Evolutionary conservation across 2,113 vertebrate genomes (phyloP).

Genomic region (Ranitomeya variabilis): DNA sequence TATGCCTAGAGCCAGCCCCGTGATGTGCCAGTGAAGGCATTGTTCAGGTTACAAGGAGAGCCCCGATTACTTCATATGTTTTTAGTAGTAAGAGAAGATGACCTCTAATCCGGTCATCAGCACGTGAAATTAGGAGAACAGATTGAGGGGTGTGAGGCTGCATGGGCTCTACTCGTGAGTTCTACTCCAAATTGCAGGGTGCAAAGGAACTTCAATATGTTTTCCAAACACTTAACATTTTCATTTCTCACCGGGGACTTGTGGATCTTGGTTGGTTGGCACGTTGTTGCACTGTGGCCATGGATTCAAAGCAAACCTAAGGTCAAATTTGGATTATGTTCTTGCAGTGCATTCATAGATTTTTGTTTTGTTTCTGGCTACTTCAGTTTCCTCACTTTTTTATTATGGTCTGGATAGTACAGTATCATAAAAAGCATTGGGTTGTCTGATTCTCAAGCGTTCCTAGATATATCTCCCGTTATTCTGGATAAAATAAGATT

Average conservation of each 20-base stretch:
- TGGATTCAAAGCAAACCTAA: too few relatives aligned
- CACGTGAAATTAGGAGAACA: not conserved
- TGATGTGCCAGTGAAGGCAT: slow-evolving; percentile 17
- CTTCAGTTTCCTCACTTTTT: too few relatives aligned
- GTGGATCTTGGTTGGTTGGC: too few relatives aligned
- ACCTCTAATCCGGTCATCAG: not conserved
- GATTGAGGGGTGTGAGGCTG: not conserved
- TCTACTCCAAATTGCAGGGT: too few relatives aligned
- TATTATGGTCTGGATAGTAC: too few relatives aligned
- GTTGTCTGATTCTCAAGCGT: not conserved
- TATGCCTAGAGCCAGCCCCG: not conserved
- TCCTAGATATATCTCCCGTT: not conserved
- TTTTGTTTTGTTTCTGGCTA: too few relatives aligned
- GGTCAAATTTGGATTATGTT: too few relatives aligned
- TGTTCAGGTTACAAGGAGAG: not conserved
- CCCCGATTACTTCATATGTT: not conserved
- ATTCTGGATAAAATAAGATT: not conserved
- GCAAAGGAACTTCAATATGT: too few relatives aligned
- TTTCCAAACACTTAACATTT: too few relatives aligned
- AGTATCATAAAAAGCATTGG: not conserved
- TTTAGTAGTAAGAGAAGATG: not conserved
- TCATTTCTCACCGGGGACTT: too few relatives aligned
- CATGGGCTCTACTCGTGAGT: not conserved
- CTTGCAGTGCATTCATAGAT: too few relatives aligned
- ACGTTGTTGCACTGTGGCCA: too few relatives aligned